These are phyloP conservation scores for Aplysina aerophoba DNA, from an alignment of 37 sponge, comb jelly and placozoan genomes.

Conservation along the genomic window DNA sequence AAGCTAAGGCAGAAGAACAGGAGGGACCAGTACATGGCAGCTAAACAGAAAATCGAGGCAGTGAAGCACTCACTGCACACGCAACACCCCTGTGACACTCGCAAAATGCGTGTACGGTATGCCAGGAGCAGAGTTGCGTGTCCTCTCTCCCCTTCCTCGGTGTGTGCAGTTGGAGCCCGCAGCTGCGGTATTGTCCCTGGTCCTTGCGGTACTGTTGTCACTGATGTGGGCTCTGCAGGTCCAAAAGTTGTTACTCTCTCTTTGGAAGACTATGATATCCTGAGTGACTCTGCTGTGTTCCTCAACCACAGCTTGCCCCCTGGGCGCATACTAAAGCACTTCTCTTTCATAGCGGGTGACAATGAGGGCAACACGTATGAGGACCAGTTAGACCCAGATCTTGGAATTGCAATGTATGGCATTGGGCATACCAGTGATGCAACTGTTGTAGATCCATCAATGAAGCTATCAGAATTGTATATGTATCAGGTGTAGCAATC, in stretches of 20 bases:
- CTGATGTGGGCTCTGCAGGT: neutral
- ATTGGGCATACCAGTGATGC: too few relatives aligned
- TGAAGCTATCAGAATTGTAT: too few relatives aligned
- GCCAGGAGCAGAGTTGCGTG: neutral
- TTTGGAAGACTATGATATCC: neutral
- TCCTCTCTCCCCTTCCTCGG: neutral
- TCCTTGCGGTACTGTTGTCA: neutral
- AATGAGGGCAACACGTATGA: slow-evolving; percentile 1
- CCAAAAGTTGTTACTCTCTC: neutral
- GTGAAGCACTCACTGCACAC: slow-evolving; percentile 17
- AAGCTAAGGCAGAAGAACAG: neutral
- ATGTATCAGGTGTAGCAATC: too few relatives aligned
- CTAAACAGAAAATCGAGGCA: neutral
- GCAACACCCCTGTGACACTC: neutral
- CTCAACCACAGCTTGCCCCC: neutral
- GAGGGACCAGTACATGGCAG: neutral
- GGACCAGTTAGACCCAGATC: too few relatives aligned
- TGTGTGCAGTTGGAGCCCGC: neutral
- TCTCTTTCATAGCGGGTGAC: neutral
- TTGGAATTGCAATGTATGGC: too few relatives aligned
- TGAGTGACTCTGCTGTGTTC: too few relatives aligned
- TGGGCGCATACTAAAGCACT: neutral
- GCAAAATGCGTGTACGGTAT: neutral
- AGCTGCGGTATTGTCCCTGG: neutral
- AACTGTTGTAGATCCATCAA: too few relatives aligned